Conservation (phyloP, 2,888 invertebrate species). For the Strigamia crassipes region DNA sequence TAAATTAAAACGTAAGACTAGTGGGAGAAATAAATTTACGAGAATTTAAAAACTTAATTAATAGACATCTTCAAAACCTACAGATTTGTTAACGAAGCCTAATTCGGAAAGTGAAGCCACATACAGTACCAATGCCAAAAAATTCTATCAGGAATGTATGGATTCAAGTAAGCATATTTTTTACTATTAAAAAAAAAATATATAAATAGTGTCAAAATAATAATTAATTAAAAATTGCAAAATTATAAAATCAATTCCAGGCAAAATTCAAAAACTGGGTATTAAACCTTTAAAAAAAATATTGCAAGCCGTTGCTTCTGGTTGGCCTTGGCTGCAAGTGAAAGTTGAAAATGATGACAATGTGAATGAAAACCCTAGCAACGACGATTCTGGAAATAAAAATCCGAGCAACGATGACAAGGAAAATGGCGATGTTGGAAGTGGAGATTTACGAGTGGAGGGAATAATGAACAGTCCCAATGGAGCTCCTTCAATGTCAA, state of each 20-base stretch:
- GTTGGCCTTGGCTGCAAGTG: neutral
- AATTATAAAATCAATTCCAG: neutral
- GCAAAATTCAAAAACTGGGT: neutral
- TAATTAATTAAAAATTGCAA: too few relatives aligned
- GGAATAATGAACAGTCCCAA: neutral
- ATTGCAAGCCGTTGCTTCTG: neutral
- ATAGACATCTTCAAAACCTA: neutral
- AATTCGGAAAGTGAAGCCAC: neutral
- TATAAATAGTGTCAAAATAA: too few relatives aligned
- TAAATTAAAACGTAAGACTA: neutral
- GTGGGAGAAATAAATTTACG: neutral
- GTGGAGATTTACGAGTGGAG: neutral
- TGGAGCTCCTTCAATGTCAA: neutral
- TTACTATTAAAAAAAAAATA: too few relatives aligned
- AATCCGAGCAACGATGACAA: neutral
- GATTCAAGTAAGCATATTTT: neutral
- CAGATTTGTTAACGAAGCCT: neutral
- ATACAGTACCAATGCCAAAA: neutral
- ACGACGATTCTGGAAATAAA: neutral
- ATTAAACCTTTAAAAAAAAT: neutral
- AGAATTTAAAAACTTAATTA: neutral
- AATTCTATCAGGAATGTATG: neutral
- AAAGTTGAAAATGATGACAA: neutral
- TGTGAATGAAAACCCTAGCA: too few relatives aligned
- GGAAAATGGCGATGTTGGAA: neutral